Conservation (phyloP, 2,113 vertebrate genomes). For the Antigone vipio region DNA sequence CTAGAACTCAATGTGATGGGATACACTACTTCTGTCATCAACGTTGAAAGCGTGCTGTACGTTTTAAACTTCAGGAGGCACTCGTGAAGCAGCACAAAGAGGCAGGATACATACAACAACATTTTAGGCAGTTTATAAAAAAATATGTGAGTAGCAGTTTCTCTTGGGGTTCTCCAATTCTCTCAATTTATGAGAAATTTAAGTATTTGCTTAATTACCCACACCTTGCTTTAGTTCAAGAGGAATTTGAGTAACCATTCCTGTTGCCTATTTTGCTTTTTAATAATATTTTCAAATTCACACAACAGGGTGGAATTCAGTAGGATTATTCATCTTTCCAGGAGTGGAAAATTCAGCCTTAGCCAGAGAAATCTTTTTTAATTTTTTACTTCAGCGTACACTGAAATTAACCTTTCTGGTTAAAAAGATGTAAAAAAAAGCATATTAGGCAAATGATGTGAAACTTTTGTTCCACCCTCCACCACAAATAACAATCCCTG, state of each 20-base stretch:
- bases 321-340: background rate
- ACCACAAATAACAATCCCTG: background rate
- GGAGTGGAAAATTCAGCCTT: background rate
- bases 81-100: background rate
- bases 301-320: background rate
- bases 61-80: background rate
- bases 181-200: background rate
- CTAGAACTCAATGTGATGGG: background rate
- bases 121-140: background rate
- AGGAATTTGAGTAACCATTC: background rate
- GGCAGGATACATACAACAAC: background rate
- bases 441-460: background rate
- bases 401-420: background rate
- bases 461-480: background rate
- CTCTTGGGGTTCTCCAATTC: background rate
- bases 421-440: background rate
- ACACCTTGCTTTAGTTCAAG: background rate
- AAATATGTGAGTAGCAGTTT: background rate
- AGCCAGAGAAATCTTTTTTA: background rate
- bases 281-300: background rate
- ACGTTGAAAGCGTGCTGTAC: background rate
- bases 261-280: background rate
- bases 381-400: background rate
- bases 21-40: background rate
- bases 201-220: background rate